phyloP scores from a whole-genome alignment of 2,797 vertebrate genomes.

The Thamnophis elegans region DNA sequence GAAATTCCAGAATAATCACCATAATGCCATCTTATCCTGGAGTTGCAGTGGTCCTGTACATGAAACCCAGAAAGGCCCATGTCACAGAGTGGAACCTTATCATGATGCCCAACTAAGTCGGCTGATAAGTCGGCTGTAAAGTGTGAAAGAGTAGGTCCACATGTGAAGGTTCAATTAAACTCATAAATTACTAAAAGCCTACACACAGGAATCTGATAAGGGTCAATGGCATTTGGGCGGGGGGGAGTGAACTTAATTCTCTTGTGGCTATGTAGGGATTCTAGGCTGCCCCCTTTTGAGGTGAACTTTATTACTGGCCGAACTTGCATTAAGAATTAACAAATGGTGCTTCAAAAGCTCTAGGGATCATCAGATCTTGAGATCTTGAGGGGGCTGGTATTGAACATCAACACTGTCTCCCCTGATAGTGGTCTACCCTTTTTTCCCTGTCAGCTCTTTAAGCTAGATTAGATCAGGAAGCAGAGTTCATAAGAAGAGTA shows the following conservation, averaged over 20 bases:
- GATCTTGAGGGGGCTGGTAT: no score
- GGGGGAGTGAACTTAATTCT: neutral
- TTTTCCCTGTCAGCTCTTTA: neutral
- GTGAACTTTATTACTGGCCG: neutral
- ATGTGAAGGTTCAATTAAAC: neutral
- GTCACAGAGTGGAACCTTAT: neutral
- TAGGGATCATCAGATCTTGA: no score
- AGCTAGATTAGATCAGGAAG: neutral
- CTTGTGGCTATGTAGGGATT: neutral
- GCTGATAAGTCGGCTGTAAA: neutral
- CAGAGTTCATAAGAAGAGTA: neutral
- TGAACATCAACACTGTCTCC: neutral
- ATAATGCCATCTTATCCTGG: neutral
- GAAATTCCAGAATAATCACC: neutral
- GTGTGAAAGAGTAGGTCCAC: neutral
- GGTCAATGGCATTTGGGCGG: neutral
- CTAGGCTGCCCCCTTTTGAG: neutral
- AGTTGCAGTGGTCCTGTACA: neutral
- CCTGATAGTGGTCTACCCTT: neutral
- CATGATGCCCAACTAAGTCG: neutral
- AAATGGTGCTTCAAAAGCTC: neutral
- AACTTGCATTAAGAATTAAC: neutral
- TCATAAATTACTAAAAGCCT: neutral
- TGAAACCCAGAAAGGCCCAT: neutral
- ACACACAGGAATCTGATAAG: neutral